A percentile compares a stretch with the other conserved stretches of the same genome.
phyloP scores from a whole-genome alignment of 2,888 invertebrate genomes.

The Lordiphosa andalusiaca region DNA sequence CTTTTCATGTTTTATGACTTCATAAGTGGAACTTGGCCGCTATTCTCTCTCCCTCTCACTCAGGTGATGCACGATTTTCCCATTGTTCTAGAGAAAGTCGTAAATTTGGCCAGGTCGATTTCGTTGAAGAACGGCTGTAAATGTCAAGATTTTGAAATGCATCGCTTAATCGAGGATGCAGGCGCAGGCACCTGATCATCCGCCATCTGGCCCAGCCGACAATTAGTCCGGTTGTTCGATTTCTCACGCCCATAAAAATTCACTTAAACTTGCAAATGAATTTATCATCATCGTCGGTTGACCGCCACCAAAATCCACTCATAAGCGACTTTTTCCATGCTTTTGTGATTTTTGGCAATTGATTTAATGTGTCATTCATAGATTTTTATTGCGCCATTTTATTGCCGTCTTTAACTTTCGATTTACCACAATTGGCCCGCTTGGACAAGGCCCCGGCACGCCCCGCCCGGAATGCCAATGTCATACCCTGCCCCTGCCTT shows the following conservation, averaged over 20 bases:
- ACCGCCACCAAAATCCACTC: slow-evolving; percentile 51
- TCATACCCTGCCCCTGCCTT: slow-evolving; percentile 28
- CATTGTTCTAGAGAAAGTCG: slow-evolving; percentile 73
- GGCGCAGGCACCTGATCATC: slow-evolving; percentile 42
- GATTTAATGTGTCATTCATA: slow-evolving; percentile 81
- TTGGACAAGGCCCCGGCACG: slow-evolving; percentile 59
- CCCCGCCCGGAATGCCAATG: slow-evolving; percentile 33
- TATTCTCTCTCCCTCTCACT: slow-evolving; percentile 34
- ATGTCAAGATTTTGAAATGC: slow-evolving; percentile 71
- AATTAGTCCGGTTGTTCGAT: slow-evolving; percentile 61
- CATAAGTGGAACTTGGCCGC: slow-evolving; percentile 71
- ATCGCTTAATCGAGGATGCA: slow-evolving; percentile 58
- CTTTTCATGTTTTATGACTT: slow-evolving; percentile 62
- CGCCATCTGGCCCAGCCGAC: slow-evolving; percentile 36
- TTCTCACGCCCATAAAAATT: slow-evolving; percentile 67
- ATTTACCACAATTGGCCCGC: slow-evolving; percentile 80
- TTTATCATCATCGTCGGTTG: slow-evolving; percentile 32
- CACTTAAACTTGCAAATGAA: slow-evolving; percentile 62
- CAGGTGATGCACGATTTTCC: slow-evolving; percentile 54
- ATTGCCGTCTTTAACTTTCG: slow-evolving; percentile 81
- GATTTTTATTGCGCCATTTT: slow-evolving; percentile 80
- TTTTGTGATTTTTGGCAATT: slow-evolving; percentile 80
- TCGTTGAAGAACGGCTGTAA: slow-evolving; percentile 51
- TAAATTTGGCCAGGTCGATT: slow-evolving; percentile 57
- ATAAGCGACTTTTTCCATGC: slow-evolving; percentile 51